Evolutionary conservation across 2,888 invertebrate species (phyloP), one percentile per base, ranked within the genome.

Genomic region (Apodemia duryi): DNA sequence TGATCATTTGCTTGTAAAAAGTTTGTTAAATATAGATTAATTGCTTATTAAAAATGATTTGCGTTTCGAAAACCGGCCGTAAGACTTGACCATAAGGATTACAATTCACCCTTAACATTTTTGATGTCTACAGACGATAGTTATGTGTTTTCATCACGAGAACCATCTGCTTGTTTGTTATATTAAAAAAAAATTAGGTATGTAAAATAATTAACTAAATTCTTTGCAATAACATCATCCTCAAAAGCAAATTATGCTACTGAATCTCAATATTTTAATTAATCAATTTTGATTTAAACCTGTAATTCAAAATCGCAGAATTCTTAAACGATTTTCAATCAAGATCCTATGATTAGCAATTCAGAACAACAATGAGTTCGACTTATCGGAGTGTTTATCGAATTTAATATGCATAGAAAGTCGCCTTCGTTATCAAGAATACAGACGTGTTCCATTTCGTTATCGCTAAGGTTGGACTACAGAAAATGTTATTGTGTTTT

Each of bases 381-480:
- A 67, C 73, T 87, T 90, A 91, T 90, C 88, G 78, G 66, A 63
- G 70, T 74, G 78, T 81, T 89, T 91, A 91, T 91, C 91, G 83
- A 71, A 78, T 84, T 87, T 91, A 91, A 91, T 91, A 84, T 83
- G 88, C 91, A 88, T 91, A 83, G 84, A 88, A 88, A 91, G 85
- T 84, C 81, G 80, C 78, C 74, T 75, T 74, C 73, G 78, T 89
- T 90, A 88, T 88, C 88, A 79, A 77, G 70, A 57, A 57, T 35
- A 57, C 57, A 73, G 77, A 76, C 74, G 74, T 88, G 90, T 82
- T 84, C 90, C 82, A 88, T 78, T 90, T 90, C 74, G 81, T 85
- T 91, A 91, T 90, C 91, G 83, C 70, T 64, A 70, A 72, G 78
- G 81, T 78, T 82, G 77, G 57, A 57, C 78, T 76, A 79, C 77